Evolutionary conservation across 2,113 vertebrate genomes (phyloP).

Genomic region (Aegithalos caudatus): DNA sequence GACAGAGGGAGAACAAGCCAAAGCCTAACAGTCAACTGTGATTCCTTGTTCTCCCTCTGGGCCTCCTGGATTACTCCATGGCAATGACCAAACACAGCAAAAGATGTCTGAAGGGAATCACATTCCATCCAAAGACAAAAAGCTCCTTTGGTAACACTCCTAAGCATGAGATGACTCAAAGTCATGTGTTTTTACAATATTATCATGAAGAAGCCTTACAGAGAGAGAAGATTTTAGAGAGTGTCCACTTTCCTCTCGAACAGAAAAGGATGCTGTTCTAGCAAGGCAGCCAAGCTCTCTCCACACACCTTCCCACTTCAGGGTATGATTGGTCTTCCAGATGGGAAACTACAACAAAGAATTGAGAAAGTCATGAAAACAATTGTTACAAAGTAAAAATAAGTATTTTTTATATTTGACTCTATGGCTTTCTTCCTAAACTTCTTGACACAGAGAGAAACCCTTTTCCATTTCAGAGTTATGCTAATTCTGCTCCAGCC

Average conservation of each 20-base stretch:
- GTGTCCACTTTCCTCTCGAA: slow-evolving; percentile 94
- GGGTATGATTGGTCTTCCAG: slow-evolving; percentile 84
- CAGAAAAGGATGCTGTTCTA: slow-evolving; percentile 90
- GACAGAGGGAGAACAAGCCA: background rate
- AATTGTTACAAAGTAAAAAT: background rate
- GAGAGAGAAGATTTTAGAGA: slow-evolving; percentile 92
- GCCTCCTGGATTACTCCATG: background rate
- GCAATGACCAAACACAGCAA: background rate
- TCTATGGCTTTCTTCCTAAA: background rate
- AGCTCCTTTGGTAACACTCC: background rate
- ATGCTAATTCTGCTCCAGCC: background rate
- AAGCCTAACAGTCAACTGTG: background rate
- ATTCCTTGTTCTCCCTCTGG: background rate
- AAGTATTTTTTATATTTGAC: background rate
- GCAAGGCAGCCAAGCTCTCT: slow-evolving; percentile 91
- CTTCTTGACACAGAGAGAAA: background rate
- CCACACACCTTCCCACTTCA: slow-evolving; percentile 98
- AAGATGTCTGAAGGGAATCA: background rate
- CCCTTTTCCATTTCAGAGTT: background rate
- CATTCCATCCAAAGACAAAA: background rate
- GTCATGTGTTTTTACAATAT: background rate
- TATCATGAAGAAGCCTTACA: slow-evolving; percentile 59
- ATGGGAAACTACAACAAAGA: slow-evolving; percentile 83
- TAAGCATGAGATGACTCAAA: background rate
- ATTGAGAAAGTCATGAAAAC: background rate